Percentiles rank a stretch among this genome's conserved stretches.
Conservation (phyloP, 2,888 invertebrate species). For the Synanthedon myopaeformis region DNA sequence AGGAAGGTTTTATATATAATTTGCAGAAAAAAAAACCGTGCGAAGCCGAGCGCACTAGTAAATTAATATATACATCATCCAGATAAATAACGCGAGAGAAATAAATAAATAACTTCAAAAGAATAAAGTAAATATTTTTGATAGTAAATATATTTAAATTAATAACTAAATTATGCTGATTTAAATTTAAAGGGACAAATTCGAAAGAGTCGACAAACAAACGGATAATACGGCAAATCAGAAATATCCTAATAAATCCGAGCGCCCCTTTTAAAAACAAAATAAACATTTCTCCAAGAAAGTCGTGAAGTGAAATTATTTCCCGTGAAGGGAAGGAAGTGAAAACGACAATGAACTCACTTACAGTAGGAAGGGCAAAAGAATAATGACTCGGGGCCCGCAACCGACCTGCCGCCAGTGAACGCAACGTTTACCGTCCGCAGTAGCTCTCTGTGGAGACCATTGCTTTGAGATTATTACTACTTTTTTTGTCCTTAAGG, state of each 20-base stretch:
- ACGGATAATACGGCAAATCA: not conserved
- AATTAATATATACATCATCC: too few relatives aligned
- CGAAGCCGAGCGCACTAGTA: too few relatives aligned
- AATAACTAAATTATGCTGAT: too few relatives aligned
- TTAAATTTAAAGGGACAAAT: too few relatives aligned
- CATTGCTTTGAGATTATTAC: slow-evolving; percentile 30
- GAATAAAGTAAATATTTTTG: too few relatives aligned
- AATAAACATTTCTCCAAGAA: slow-evolving; percentile 38
- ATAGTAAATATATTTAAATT: too few relatives aligned
- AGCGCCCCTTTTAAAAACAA: slow-evolving; percentile 15
- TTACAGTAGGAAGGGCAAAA: slow-evolving; percentile 40
- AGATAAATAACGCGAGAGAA: too few relatives aligned
- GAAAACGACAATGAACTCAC: slow-evolving; percentile 52
- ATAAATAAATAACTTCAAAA: too few relatives aligned
- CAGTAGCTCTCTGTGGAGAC: not conserved
- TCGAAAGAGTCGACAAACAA: not conserved
- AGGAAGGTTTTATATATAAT: too few relatives aligned
- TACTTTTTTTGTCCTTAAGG: slow-evolving; percentile 35
- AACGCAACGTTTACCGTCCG: not conserved
- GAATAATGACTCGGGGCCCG: slow-evolving; percentile 44
- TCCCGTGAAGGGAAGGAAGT: slow-evolving; percentile 48
- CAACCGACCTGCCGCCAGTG: slow-evolving; percentile 14
- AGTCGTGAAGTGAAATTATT: slow-evolving; percentile 48
- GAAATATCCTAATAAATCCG: not conserved
- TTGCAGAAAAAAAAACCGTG: too few relatives aligned